Evolutionary conservation across 2,797 vertebrate species (phyloP).

Genomic region (Buphagus erythrorhynchus): DNA sequence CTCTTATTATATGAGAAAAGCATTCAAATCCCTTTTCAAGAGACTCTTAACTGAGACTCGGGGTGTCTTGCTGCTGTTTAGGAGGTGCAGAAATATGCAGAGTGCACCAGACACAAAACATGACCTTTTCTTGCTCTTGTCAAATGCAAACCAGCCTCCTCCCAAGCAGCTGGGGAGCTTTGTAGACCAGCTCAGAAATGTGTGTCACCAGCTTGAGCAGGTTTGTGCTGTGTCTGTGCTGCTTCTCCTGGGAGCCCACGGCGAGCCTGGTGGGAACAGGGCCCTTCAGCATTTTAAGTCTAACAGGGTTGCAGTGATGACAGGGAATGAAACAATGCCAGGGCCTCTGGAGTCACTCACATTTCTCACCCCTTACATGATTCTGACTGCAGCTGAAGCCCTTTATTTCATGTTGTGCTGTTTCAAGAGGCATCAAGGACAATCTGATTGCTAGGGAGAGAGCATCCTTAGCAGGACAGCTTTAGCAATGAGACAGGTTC

Average conservation of each 20-base stretch:
- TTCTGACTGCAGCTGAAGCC: neutral
- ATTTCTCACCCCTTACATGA: accelerated
- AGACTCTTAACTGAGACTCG: neutral
- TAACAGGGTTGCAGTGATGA: neutral
- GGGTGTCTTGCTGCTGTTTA: neutral
- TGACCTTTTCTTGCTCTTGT: neutral
- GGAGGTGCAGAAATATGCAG: neutral
- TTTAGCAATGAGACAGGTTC: neutral
- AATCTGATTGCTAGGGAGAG: neutral
- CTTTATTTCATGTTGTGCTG: neutral
- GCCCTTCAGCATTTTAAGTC: neutral
- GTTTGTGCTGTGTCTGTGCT: neutral
- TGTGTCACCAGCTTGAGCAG: neutral
- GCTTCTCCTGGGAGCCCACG: neutral
- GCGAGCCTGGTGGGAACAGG: accelerated
- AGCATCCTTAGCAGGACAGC: neutral
- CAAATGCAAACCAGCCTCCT: neutral
- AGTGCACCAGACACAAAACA: neutral
- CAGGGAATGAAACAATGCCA: neutral
- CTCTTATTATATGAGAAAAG: neutral
- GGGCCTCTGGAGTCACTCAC: neutral
- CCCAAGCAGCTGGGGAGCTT: neutral
- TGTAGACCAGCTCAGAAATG: neutral
- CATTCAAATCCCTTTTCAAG: neutral
- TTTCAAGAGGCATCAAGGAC: neutral